Conservation (phyloP, 2,113 vertebrate genomes). For the Sciurus niger region DNA sequence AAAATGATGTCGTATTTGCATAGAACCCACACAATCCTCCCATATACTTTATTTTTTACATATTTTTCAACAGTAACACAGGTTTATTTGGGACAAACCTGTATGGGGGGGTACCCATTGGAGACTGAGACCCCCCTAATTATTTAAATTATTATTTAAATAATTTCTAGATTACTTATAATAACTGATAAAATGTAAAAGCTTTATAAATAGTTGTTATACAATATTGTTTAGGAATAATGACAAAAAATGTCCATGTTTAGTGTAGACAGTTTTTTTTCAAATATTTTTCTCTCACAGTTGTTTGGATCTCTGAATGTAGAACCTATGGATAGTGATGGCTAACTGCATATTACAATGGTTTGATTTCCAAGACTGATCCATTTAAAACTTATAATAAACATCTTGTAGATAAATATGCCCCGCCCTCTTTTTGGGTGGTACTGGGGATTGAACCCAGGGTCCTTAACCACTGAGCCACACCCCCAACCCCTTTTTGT, state of each 20-base stretch:
- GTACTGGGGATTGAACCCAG: background rate
- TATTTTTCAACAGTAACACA: too few species aligned
- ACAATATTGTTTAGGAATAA: background rate
- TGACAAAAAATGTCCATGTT: background rate
- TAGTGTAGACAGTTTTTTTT: background rate
- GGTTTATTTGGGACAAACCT: too few species aligned
- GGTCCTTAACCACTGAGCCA: background rate
- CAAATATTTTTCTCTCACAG: background rate
- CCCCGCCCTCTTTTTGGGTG: too few species aligned
- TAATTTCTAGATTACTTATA: too few species aligned
- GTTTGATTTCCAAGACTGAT: slow-evolving; percentile 79
- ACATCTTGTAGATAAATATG: background rate
- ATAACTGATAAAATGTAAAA: too few species aligned
- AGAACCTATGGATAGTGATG: background rate
- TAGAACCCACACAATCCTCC: background rate
- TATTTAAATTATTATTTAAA: too few species aligned
- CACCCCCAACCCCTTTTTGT: too few species aligned
- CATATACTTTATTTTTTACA: background rate
- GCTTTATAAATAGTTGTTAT: too few species aligned
- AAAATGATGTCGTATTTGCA: too few species aligned
- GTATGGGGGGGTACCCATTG: too few species aligned
- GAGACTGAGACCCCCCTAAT: too few species aligned
- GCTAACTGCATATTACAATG: slow-evolving; percentile 53
- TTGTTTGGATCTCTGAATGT: background rate
- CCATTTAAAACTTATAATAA: slow-evolving; percentile 70